Evolutionary conservation across 2,888 invertebrate genomes (phyloP).

Genomic region (Tiliacea citrago): DNA sequence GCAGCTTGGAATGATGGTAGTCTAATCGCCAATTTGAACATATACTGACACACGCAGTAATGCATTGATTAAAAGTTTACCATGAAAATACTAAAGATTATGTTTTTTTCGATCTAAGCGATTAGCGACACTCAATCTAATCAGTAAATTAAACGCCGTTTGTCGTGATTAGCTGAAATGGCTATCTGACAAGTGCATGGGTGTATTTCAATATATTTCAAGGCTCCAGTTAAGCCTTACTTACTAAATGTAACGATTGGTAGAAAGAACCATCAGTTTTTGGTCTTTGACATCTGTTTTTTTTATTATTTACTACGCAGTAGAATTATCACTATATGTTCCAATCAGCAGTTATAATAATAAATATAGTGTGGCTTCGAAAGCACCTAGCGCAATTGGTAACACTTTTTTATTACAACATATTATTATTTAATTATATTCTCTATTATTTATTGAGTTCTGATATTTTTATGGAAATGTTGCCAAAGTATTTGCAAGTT

Average conservation of each 20-base stretch:
- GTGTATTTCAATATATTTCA: no score
- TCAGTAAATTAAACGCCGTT: neutral
- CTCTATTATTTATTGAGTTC: constrained; percentile 59
- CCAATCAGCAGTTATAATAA: constrained; percentile 15
- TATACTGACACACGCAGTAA: constrained; percentile 7
- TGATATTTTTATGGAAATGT: constrained; percentile 39
- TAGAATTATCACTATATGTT: constrained; percentile 5
- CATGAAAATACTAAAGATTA: neutral
- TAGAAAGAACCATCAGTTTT: neutral
- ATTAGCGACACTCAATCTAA: neutral
- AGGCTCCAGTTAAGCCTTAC: neutral
- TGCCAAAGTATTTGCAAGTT: constrained; percentile 48
- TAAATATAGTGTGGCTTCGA: constrained; percentile 52
- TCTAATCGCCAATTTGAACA: constrained; percentile 21
- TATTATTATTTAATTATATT: constrained; percentile 45
- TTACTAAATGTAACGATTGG: neutral
- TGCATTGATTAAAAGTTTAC: neutral
- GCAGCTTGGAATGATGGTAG: neutral
- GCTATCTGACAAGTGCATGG: neutral
- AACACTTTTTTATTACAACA: constrained; percentile 62
- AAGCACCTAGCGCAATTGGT: constrained; percentile 70
- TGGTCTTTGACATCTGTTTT: neutral
- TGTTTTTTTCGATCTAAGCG: neutral
- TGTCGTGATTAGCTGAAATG: neutral
- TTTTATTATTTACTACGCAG: neutral